Conservation (phyloP, 2,888 invertebrate species). For the Antheraea yamamai region DNA sequence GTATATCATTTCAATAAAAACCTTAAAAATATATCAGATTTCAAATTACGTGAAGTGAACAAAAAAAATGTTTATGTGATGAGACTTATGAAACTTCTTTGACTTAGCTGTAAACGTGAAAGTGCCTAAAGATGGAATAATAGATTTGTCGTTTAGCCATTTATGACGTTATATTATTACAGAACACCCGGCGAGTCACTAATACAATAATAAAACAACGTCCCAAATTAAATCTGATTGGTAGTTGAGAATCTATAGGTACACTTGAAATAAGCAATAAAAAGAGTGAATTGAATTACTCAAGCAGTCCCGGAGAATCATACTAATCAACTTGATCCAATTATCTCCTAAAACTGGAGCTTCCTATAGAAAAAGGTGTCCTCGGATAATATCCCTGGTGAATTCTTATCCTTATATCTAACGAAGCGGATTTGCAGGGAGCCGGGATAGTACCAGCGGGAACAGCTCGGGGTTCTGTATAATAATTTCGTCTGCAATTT, state of each 20-base stretch:
- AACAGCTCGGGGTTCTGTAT: slow-evolving; percentile 7
- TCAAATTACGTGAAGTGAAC: too few relatives aligned
- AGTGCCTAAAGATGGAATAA: too few relatives aligned
- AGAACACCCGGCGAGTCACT: background rate
- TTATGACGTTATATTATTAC: background rate
- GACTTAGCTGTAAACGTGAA: too few relatives aligned
- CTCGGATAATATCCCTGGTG: slow-evolving; percentile 31
- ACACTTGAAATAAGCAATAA: slow-evolving; percentile 23
- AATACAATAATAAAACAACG: background rate
- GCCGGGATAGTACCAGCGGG: background rate
- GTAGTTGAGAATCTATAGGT: background rate
- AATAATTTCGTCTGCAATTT: background rate
- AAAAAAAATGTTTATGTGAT: too few relatives aligned
- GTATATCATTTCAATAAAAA: too few relatives aligned
- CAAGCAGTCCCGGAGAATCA: slow-evolving; percentile 35
- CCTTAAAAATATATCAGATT: too few relatives aligned
- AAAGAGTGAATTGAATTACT: slow-evolving; percentile 36
- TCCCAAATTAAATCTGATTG: background rate
- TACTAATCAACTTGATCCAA: slow-evolving; percentile 59
- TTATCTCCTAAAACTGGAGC: slow-evolving; percentile 42
- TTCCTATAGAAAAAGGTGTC: slow-evolving; percentile 30
- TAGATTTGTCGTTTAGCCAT: too few relatives aligned
- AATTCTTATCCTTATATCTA: slow-evolving; percentile 43
- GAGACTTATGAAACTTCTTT: too few relatives aligned
- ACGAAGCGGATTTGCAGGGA: slow-evolving; percentile 38